Percentiles rank a stretch among this genome's conserved stretches.
These are phyloP conservation scores for Meandrina meandrites DNA, from an alignment of 92 coral and sea anemone species.

Conservation along the genomic window DNA sequence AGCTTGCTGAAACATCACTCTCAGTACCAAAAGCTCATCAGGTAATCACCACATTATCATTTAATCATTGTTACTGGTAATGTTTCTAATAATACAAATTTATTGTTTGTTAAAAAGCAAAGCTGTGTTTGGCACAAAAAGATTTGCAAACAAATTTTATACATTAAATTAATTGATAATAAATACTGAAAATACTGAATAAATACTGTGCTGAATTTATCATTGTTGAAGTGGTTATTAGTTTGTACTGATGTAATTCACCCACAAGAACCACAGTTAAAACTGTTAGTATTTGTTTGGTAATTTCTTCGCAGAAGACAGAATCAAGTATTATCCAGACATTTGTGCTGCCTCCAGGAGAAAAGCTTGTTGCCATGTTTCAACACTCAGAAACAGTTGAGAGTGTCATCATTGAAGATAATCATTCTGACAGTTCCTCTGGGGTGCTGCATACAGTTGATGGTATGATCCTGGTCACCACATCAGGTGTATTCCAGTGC, in stretches of 20 bases:
- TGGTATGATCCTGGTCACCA: conserved; percentile 83
- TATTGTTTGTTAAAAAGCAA: no score
- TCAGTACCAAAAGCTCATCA: conserved; percentile 62
- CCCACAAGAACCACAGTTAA: no score
- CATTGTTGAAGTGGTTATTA: no score
- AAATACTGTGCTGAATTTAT: no score
- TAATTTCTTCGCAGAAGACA: conserved; percentile 44
- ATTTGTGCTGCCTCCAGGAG: conserved; percentile 80
- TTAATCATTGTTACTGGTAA: background rate
- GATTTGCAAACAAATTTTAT: no score
- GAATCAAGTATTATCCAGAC: conserved; percentile 89
- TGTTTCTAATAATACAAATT: no score
- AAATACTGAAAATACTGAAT: no score
- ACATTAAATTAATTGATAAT: no score
- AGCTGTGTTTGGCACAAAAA: no score
- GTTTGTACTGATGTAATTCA: no score
- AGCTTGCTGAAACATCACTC: conserved; percentile 89
- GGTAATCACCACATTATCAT: conserved; percentile 18
- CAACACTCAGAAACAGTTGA: conserved; percentile 67
- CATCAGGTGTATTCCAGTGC: conserved; percentile 85
- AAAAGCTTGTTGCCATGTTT: conserved; percentile 78
- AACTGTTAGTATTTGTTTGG: background rate
- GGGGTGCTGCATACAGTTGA: conserved; percentile 61
- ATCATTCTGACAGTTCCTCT: conserved; percentile 22
- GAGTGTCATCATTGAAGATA: conserved; percentile 21